phyloP scores from a whole-genome alignment of 1,140 invertebrate species.

The Steinernema khuongi region DNA sequence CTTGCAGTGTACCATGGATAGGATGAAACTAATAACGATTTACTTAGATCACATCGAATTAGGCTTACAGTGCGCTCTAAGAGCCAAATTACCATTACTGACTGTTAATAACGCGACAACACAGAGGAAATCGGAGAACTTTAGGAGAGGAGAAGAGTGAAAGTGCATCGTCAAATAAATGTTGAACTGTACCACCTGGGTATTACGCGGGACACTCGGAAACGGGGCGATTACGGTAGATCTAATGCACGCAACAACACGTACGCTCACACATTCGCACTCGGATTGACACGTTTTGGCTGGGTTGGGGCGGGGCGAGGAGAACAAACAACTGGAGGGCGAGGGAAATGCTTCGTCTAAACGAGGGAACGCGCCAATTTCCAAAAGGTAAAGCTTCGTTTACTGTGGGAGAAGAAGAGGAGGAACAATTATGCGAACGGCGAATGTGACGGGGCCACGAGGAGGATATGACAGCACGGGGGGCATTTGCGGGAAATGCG shows the following conservation, averaged over 20 bases:
- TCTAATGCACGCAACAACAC: slow-evolving; percentile 16
- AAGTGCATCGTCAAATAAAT: neutral
- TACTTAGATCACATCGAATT: neutral
- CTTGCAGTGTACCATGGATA: too few relatives aligned
- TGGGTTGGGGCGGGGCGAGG: neutral
- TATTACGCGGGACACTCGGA: neutral
- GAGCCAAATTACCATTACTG: too few relatives aligned
- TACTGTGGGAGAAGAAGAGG: too few relatives aligned
- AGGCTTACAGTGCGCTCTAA: neutral
- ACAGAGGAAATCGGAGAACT: too few relatives aligned
- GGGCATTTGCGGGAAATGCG: neutral
- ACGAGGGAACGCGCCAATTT: neutral
- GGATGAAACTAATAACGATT: neutral
- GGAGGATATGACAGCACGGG: neutral
- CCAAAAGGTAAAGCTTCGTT: neutral
- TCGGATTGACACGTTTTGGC: neutral
- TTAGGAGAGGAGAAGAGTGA: neutral
- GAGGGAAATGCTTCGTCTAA: neutral
- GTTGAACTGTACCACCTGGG: slow-evolving; percentile 13
- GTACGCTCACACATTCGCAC: slow-evolving; percentile 9
- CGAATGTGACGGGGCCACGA: neutral
- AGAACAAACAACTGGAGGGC: too few relatives aligned
- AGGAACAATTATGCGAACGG: neutral
- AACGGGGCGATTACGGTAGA: neutral
- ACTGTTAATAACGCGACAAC: too few relatives aligned